Base-by-base conservation (phyloP, 1,140 invertebrate species). In the Drosophila insularis region DNA sequence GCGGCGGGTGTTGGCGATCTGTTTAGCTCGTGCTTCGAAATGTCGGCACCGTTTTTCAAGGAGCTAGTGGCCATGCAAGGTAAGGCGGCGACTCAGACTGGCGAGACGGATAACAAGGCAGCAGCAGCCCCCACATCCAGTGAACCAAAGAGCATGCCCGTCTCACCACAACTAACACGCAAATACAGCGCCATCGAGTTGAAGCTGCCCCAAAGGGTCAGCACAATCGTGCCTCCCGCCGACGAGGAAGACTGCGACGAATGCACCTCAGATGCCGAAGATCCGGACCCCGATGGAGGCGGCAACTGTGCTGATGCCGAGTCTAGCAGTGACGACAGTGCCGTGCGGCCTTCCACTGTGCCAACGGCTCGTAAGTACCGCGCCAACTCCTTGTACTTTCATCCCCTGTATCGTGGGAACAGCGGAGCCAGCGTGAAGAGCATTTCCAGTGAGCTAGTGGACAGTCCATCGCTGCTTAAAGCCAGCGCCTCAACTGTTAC, bases 1-100 rank as follows among this genome's bases (percentile, higher is more conserved):
- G 87, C 90, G n/a, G 90, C 92, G 0, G 92, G 92, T 27, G 92
- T 91, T 2, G 91, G 91, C 0, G 93, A 95, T 80, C 76, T 95
- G 14, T 96, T 96, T 80, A 96, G 95, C 35, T 96, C 95, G 3
- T 97, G 96, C 91, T 94, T 96, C 76, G 96, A 96, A 81, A 91
- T 96, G 55, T 94, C 95, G 13, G 95, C 94, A 4, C 94, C 95
- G 61, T 93, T 93, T 72, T 91, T 92, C 43, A 92, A 91, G 40
- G 81, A 91, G 23, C 61, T 91, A 14, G 75, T 71, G n/a, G 85
- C 71, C 65, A 85, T 81, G 80, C 87, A 82, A 71, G 50, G 55
- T 58, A 86, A 79, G 61, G 31, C 55, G 7, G 27, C 55, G 23
- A 35, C 54, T 5, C 40, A 73, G 40, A 65, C 61, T 1, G 50